Conservation (phyloP, 64 coral and sea anemone genomes). For the Pachyseris speciosa region DNA sequence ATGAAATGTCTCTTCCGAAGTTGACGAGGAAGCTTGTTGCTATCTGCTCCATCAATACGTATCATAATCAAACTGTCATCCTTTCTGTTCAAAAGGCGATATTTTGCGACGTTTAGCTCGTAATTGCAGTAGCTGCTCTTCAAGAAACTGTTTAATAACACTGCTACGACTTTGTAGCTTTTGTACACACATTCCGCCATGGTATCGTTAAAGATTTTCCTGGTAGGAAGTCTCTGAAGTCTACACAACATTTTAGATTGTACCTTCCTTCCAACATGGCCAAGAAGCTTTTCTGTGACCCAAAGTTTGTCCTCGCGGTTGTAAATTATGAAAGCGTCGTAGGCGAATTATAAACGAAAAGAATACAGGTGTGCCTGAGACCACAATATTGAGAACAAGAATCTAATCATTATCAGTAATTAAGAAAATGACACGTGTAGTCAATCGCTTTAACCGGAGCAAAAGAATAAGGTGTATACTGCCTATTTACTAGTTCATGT, state of each 20-base stretch:
- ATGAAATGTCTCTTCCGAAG: slow-evolving; percentile 55
- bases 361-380: too few relatives aligned
- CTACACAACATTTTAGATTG: slow-evolving; percentile 34
- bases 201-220: slow-evolving; percentile 31
- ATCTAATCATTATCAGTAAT: too few relatives aligned
- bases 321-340: slow-evolving; percentile 55
- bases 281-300: slow-evolving; percentile 2
- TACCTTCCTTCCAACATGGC: slow-evolving; percentile 35
- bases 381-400: too few relatives aligned
- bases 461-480: too few relatives aligned
- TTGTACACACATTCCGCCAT: slow-evolving; percentile 62
- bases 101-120: slow-evolving; percentile 40
- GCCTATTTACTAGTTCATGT: too few relatives aligned
- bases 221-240: slow-evolving; percentile 65
- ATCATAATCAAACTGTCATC: slow-evolving; percentile 42
- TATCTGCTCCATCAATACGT: slow-evolving; percentile 25
- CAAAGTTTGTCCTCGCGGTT: slow-evolving; percentile 12
- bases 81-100: slow-evolving; percentile 14
- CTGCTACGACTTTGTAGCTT: slow-evolving; percentile 54
- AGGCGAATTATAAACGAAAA: not conserved
- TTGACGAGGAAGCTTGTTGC: slow-evolving; percentile 6
- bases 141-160: slow-evolving; percentile 54
- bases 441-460: too few relatives aligned
- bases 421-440: too few relatives aligned
- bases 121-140: slow-evolving; percentile 54